Evolutionary conservation across 2,113 vertebrate genomes (phyloP).

Genomic region (Gnathonemus longibarbis): DNA sequence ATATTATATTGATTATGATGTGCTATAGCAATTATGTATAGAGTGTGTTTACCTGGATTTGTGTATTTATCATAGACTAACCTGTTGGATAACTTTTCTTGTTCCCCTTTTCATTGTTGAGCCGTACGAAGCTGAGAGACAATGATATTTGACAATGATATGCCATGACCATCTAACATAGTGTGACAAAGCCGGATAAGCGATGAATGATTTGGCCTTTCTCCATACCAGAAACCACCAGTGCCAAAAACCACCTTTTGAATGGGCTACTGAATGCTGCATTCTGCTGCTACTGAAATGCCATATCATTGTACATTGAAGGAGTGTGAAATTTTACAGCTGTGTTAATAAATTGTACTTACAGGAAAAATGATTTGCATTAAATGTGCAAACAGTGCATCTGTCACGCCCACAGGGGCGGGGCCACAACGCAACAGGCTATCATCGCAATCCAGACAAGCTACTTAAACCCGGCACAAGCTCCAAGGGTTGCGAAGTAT

Average conservation of each 20-base stretch:
- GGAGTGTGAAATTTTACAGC: neutral
- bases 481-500: too few species aligned
- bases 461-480: too few species aligned
- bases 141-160: neutral
- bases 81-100: neutral
- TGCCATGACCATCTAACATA: neutral
- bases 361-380: neutral
- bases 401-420: too few species aligned
- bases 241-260: neutral
- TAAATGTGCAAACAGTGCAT: neutral
- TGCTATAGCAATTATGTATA: neutral
- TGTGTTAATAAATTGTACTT: neutral
- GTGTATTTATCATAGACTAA: neutral
- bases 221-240: neutral
- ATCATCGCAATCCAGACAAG: too few species aligned
- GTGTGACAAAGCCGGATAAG: neutral
- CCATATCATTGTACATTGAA: neutral
- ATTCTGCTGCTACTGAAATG: neutral
- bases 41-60: neutral
- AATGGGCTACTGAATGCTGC: neutral
- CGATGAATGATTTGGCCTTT: neutral
- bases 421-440: too few species aligned
- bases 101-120: neutral
- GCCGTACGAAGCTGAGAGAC: neutral
- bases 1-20: neutral